A percentile compares a stretch with the other conserved stretches of the same genome.
These are phyloP conservation scores for Xestobium rufovillosum DNA, from an alignment of 2,888 invertebrate species.

Conservation along the genomic window DNA sequence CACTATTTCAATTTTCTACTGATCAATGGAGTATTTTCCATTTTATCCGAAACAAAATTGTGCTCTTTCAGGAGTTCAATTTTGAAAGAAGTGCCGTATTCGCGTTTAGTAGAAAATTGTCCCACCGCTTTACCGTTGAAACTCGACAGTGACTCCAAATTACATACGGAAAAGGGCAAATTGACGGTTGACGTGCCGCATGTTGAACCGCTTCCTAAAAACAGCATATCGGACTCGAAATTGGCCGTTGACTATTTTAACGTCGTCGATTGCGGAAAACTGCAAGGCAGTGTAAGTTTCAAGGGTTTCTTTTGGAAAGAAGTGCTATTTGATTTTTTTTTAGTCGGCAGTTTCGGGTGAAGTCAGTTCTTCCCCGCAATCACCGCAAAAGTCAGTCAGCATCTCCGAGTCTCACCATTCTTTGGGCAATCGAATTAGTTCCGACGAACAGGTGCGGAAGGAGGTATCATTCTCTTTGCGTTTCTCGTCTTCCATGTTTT, in stretches of 20 bases:
- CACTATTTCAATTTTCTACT: too few species aligned
- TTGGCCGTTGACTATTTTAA: slow-evolving; percentile 70
- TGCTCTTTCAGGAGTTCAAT: slow-evolving; percentile 30
- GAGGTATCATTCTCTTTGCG: slow-evolving; percentile 39
- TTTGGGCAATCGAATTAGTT: slow-evolving; percentile 50
- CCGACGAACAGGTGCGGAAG: slow-evolving; percentile 52
- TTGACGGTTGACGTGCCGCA: slow-evolving; percentile 41
- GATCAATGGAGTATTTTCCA: too few species aligned
- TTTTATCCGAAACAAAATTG: not conserved
- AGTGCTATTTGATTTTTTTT: too few species aligned
- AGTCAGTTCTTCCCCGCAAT: slow-evolving; percentile 38
- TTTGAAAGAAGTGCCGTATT: slow-evolving; percentile 65
- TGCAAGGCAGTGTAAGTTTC: slow-evolving; percentile 31
- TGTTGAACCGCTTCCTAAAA: slow-evolving; percentile 56
- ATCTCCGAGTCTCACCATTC: slow-evolving; percentile 64
- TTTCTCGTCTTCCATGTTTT: not conserved
- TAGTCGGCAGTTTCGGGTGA: too few species aligned
- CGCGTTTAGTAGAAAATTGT: slow-evolving; percentile 66
- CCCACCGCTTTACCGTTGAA: slow-evolving; percentile 45
- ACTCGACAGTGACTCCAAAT: slow-evolving; percentile 64
- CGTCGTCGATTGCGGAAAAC: slow-evolving; percentile 38
- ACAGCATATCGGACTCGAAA: slow-evolving; percentile 80
- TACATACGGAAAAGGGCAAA: slow-evolving; percentile 49
- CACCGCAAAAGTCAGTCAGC: slow-evolving; percentile 47
- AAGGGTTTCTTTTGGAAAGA: too few species aligned